These are phyloP conservation scores for Holocentrus rufus DNA, from an alignment of 2,797 vertebrate genomes.

Conservation along the genomic window DNA sequence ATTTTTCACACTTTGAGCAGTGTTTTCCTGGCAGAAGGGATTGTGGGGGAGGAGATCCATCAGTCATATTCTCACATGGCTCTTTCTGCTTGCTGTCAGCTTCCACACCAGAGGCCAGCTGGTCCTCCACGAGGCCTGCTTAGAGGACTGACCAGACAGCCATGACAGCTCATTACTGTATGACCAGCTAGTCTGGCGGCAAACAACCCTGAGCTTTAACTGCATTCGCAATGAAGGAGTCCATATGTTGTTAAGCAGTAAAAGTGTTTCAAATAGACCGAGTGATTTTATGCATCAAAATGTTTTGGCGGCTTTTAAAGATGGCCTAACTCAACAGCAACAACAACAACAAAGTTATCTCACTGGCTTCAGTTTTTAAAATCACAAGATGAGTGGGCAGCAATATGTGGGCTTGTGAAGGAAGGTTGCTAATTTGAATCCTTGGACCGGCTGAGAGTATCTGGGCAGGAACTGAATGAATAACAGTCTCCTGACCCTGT, in stretches of 20 bases:
- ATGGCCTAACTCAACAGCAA: too few relatives aligned
- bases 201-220: slow-evolving; percentile 44
- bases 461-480: too few relatives aligned
- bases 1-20: slow-evolving; percentile 64
- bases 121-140: slow-evolving; percentile 39
- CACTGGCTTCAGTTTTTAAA: too few relatives aligned
- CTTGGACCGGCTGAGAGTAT: too few relatives aligned
- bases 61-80: slow-evolving; percentile 65
- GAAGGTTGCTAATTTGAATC: too few relatives aligned
- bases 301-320: not conserved
- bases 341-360: too few relatives aligned
- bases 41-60: slow-evolving; percentile 59
- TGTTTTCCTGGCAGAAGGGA: slow-evolving; percentile 61
- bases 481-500: too few relatives aligned
- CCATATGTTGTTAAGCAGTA: slow-evolving; percentile 14
- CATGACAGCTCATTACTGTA: slow-evolving; percentile 53
- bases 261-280: not conserved
- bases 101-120: slow-evolving; percentile 58
- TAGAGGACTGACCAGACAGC: slow-evolving; percentile 39
- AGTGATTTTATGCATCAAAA: slow-evolving; percentile 4
- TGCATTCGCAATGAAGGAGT: slow-evolving; percentile 7
- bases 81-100: slow-evolving; percentile 56
- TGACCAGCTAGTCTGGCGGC: slow-evolving; percentile 45
- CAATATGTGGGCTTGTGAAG: too few relatives aligned
- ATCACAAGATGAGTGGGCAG: too few relatives aligned